Base-by-base conservation (phyloP, 37 sponge, comb jelly and placozoan genomes). In the Ianthella basta region DNA sequence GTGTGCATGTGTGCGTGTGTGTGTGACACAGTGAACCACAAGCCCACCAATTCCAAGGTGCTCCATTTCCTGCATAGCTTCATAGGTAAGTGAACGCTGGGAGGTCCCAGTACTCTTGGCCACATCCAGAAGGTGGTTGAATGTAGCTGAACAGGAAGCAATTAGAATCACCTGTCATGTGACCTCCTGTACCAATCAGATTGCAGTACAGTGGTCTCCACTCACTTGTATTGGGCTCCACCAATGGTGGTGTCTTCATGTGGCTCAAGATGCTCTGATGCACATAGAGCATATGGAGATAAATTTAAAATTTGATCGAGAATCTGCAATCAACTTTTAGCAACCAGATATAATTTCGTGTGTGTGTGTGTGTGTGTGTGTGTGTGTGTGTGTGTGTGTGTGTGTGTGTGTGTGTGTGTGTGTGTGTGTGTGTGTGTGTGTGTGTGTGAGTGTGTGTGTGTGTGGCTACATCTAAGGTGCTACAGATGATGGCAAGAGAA, bases 31-130 rank as follows among this genome's bases (percentile, higher is more conserved):
- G 34, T 6, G 12, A 39, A 40, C 12, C 10, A 15, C 79, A 39
- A 77, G 54, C 86, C 34, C 41, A 92, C 92, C 85, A 16, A 85
- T 59, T 32, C 86, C 92, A 77, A 88, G 65, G 56, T 81, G 56
- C 30, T 54, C 10, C 61, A 88, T 82, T 44, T 92, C 92, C 66
- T 84, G 79, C 82, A 92, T 81, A 55, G 74, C 80, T 66, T 68
- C 29, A 12, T 56, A 64, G 19, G 83, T 25, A 0, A 25, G 55
- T 44, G 75, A 6, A 3, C n/a, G 33, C 0, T 81, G 60, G n/a
- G 84, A 24, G 0, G 65, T 32, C 18, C 44, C 82, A 13, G 82
- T 69, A 0, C 56, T 21, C 19, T 18, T 23, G 55, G 38, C 35
- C 1, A 89, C 8, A 35, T 41, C 33, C 60, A 84, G 80, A 21